These are phyloP conservation scores for Xylota sylvarum DNA, from an alignment of 2,888 invertebrate species.

Conservation along the genomic window DNA sequence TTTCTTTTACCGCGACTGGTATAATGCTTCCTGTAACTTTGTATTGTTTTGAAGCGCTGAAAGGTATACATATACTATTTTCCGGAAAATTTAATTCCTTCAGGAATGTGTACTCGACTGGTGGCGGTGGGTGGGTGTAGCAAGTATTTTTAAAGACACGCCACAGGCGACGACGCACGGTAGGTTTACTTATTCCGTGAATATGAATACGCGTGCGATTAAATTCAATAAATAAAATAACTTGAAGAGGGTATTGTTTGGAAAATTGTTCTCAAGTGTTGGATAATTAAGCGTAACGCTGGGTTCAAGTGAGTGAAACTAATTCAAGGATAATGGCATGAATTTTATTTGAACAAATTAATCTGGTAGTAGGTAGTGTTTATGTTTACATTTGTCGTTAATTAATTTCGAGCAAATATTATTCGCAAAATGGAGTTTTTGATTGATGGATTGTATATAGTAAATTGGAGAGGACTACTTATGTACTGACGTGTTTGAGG, in stretches of 20 bases:
- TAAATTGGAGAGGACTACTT: too few species aligned
- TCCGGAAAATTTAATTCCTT: conserved; percentile 6
- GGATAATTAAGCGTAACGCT: conserved; percentile 61
- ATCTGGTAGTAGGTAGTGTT: conserved; percentile 5
- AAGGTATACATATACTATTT: conserved; percentile 7
- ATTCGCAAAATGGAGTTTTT: neutral
- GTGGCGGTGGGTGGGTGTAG: neutral
- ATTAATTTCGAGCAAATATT: neutral
- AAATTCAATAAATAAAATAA: conserved; percentile 52
- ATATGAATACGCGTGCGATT: conserved; percentile 44
- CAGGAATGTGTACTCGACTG: conserved; percentile 6
- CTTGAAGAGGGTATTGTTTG: conserved; percentile 15
- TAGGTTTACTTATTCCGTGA: neutral
- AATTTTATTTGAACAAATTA: conserved; percentile 31
- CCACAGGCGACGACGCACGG: neutral
- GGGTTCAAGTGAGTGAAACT: conserved; percentile 45
- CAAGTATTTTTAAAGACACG: neutral
- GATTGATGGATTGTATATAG: too few species aligned
- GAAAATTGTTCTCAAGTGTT: conserved; percentile 39
- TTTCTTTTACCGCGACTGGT: conserved; percentile 30
- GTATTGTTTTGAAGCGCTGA: conserved; percentile 7
- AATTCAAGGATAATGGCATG: conserved; percentile 45
- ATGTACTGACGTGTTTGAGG: too few species aligned
- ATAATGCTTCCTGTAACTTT: conserved; percentile 54
- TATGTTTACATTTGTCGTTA: neutral